These are phyloP conservation scores for Ptilorrhoa leucosticta DNA, from an alignment of 2,113 vertebrate genomes.

Conservation along the genomic window DNA sequence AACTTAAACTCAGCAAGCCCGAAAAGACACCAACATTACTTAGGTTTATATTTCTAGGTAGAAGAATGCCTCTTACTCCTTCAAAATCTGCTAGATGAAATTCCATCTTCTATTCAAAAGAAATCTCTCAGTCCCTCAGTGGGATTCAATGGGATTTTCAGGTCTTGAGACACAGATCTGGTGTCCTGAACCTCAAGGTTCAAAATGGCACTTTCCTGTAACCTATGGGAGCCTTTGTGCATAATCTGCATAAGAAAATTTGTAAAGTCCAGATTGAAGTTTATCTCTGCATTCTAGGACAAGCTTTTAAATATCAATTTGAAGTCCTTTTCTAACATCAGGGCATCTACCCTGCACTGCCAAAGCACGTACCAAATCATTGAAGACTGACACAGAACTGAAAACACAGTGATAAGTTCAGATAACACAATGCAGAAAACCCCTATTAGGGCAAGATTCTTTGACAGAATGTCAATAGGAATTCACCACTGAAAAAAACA, in stretches of 20 bases:
- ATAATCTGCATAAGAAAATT: not conserved
- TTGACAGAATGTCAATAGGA: not conserved
- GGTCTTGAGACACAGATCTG: not conserved
- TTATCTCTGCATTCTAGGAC: not conserved
- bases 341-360: rapidly evolving
- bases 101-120: not conserved
- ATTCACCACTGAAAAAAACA: not conserved
- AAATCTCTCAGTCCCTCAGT: not conserved
- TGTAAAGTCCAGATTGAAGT: not conserved
- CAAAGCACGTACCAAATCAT: not conserved
- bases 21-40: not conserved
- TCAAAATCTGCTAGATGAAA: not conserved
- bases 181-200: not conserved
- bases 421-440: not conserved
- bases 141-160: not conserved
- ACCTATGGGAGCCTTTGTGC: not conserved
- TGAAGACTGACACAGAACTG: not conserved
- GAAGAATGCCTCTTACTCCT: not conserved
- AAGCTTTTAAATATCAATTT: not conserved
- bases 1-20: conserved; percentile 9
- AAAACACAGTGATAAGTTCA: not conserved
- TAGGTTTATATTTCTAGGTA: not conserved
- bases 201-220: not conserved
- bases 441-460: not conserved
- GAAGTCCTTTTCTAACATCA: not conserved